These are phyloP conservation scores for Elanus axillaris DNA, from an alignment of 2,113 vertebrate species.

Conservation along the genomic window DNA sequence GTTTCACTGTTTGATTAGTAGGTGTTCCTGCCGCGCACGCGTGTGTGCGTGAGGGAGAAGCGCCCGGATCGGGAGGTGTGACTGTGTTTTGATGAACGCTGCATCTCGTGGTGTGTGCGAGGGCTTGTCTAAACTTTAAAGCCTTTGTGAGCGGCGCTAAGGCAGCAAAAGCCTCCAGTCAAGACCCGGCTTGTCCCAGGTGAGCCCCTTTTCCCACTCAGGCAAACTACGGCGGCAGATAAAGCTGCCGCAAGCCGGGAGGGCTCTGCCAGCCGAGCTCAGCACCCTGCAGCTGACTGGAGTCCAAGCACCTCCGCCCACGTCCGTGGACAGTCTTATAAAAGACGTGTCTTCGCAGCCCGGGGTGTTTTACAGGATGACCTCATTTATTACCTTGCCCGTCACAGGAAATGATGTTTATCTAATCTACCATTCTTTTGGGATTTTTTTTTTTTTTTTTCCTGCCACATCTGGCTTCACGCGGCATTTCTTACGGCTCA, in stretches of 20 bases:
- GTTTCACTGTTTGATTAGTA: conserved; percentile 3
- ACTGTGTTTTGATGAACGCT: not conserved
- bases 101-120: not conserved
- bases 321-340: not conserved
- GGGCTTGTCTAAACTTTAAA: conserved; percentile 36
- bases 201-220: conserved; percentile 14
- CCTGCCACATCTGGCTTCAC: not conserved
- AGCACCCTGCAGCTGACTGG: not conserved
- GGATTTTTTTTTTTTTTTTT: not conserved
- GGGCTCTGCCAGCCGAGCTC: not conserved
- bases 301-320: not conserved
- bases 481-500: not conserved
- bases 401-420: conserved; percentile 54
- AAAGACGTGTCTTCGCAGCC: not conserved
- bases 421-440: conserved; percentile 34
- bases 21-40: not conserved
- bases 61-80: not conserved
- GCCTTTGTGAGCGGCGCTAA: not conserved
- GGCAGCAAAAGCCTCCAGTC: conserved; percentile 16
- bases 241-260: not conserved
- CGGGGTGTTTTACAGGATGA: conserved; percentile 36
- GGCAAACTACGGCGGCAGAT: not conserved
- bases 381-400: conserved; percentile 48
- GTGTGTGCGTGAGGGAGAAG: not conserved
- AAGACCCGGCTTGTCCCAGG: not conserved